Percentiles rank a stretch among this genome's conserved stretches.
phyloP scores from a whole-genome alignment of 2,888 invertebrate species.

The Reticulitermes lucifugus region DNA sequence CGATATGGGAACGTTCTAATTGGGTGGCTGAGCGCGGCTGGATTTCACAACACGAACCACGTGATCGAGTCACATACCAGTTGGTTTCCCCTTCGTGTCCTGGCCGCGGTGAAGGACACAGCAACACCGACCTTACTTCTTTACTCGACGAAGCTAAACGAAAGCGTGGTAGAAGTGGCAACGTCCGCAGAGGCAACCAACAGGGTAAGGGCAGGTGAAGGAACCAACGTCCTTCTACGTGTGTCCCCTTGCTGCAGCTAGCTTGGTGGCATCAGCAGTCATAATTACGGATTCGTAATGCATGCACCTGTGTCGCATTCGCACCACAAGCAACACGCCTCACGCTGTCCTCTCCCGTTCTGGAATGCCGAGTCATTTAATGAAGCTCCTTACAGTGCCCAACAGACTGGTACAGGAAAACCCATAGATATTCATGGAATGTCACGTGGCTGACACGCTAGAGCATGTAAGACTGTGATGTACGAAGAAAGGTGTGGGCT shows the following conservation, averaged over 20 bases:
- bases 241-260: slow-evolving; percentile 44
- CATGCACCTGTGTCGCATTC: background rate
- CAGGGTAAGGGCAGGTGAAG: slow-evolving; percentile 52
- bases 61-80: background rate
- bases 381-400: background rate
- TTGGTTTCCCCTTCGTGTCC: background rate
- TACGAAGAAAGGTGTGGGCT: too few relatives aligned
- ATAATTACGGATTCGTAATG: slow-evolving; percentile 8
- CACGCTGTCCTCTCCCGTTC: background rate
- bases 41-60: background rate
- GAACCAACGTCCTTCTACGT: slow-evolving; percentile 54
- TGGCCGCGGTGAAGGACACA: slow-evolving; percentile 30
- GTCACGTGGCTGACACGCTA: background rate
- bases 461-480: too few relatives aligned
- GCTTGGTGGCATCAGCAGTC: background rate
- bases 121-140: slow-evolving; percentile 57
- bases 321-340: background rate
- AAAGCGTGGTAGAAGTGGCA: slow-evolving; percentile 59
- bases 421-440: background rate
- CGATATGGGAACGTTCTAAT: slow-evolving; percentile 14
- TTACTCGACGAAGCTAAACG: slow-evolving; percentile 44
- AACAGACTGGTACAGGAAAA: background rate
- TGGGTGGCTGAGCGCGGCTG: background rate
- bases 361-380: slow-evolving; percentile 12
- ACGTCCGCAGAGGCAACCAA: slow-evolving; percentile 41